Evolutionary conservation across 2,113 vertebrate species (phyloP).

Genomic region (Emydocephalus ijimae): DNA sequence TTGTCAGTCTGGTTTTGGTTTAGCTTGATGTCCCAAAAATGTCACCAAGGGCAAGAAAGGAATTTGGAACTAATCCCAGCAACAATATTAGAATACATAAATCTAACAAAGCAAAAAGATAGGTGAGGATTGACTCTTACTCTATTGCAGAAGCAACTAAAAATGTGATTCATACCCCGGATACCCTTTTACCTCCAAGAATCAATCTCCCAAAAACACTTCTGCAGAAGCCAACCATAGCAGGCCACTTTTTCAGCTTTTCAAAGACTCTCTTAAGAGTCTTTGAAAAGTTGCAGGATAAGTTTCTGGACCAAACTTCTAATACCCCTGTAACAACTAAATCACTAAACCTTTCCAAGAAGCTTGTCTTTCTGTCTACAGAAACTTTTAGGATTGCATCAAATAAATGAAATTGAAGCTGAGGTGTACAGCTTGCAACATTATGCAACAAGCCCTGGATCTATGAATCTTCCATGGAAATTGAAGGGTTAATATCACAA

Average conservation of each 20-base stretch:
- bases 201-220: not conserved
- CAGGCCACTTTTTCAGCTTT: not conserved
- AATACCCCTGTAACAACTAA: not conserved
- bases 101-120: not conserved
- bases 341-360: not conserved
- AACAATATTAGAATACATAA: not conserved
- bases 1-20: not conserved
- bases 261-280: not conserved
- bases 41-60: not conserved
- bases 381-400: not conserved
- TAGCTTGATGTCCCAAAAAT: not conserved
- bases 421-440: not conserved
- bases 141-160: not conserved
- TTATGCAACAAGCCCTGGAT: not conserved
- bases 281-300: not conserved
- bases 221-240: not conserved
- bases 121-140: not conserved
- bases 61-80: not conserved
- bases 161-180: not conserved
- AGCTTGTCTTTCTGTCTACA: not conserved
- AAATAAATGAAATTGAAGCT: not conserved
- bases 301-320: not conserved
- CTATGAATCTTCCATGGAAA: not conserved
- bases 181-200: not conserved
- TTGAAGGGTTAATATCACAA: not conserved